These are phyloP conservation scores for Phalacrocorax pelagicus DNA, from an alignment of 2,113 vertebrate genomes.

Conservation along the genomic window DNA sequence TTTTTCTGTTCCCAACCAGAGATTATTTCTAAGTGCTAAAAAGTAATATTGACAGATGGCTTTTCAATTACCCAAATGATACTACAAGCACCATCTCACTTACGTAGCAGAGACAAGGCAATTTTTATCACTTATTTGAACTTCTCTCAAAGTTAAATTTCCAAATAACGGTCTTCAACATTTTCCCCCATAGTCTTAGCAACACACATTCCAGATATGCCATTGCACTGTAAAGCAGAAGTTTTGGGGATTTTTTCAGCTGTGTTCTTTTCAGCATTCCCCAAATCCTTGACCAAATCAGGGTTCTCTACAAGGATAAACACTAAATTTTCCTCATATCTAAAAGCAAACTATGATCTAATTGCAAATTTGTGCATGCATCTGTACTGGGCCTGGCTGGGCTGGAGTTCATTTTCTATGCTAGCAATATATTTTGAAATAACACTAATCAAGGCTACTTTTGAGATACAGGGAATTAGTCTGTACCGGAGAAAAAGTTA, in stretches of 20 bases:
- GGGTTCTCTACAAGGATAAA: background rate
- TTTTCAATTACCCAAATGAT: background rate
- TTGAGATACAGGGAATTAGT: background rate
- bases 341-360: background rate
- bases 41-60: background rate
- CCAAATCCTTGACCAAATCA: background rate
- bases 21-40: background rate
- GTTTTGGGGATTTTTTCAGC: fast-evolving
- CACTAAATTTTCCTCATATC: background rate
- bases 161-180: background rate
- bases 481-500: background rate
- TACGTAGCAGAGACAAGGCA: background rate
- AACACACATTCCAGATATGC: background rate
- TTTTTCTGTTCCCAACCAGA: background rate
- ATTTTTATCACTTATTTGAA: background rate
- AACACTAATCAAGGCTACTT: background rate
- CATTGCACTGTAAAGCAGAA: background rate
- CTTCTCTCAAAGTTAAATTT: background rate
- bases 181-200: background rate
- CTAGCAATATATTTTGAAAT: background rate
- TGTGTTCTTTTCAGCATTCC: background rate
- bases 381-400: background rate
- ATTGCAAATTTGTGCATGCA: background rate
- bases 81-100: background rate
- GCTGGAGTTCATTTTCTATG: background rate